Base-by-base conservation (phyloP, 2,888 invertebrate genomes). In the Nysson spinosus region DNA sequence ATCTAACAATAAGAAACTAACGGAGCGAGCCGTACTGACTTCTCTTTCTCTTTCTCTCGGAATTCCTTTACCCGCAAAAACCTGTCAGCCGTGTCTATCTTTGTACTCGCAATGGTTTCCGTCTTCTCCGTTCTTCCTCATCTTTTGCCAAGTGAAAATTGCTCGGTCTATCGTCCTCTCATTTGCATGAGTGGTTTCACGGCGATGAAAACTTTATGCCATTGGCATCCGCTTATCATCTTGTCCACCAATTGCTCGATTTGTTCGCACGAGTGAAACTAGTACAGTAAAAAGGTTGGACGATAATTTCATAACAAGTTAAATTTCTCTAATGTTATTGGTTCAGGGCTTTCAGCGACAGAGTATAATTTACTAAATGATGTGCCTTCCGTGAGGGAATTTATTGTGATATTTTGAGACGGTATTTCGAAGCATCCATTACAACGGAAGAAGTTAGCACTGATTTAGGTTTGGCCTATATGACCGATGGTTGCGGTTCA, bases 21-120 rank as follows among this genome's bases (percentile, higher is more conserved):
- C 76, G 66, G 54, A 76, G 76, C 71, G 58, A 63, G 55, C 62
- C 68, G 49, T 62, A 67, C 61, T 74, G 77, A 77, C 75, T 77
- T 67, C 67, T 65, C 72, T 72, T 75, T n/a, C n/a, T n/a, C n/a
- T n/a, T 77, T 74, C 65, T 52, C 51, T 39, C 19, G 52, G 32
- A 26, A 46, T 61, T 50, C 44, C 55, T 65, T 62, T 55, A 26
- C 62, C 39, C 44, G 46, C 68, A 47, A 56, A 62, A 58, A 55
- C 73, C 56, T 61, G 49, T 62, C 73, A 70, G 57, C 32, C 64
- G 50, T 57, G 61, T 58, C 54, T 71, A 71, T 74, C 74, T 74
- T 73, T 61, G 52, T 61, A 20, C 57, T 51, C 40, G 20, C 44
- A 42, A 57, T 44, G 56, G 11, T 62, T 66, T 54, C 55, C 52